Conservation (phyloP, 2,113 vertebrate genomes). For the Colossoma macropomum region DNA sequence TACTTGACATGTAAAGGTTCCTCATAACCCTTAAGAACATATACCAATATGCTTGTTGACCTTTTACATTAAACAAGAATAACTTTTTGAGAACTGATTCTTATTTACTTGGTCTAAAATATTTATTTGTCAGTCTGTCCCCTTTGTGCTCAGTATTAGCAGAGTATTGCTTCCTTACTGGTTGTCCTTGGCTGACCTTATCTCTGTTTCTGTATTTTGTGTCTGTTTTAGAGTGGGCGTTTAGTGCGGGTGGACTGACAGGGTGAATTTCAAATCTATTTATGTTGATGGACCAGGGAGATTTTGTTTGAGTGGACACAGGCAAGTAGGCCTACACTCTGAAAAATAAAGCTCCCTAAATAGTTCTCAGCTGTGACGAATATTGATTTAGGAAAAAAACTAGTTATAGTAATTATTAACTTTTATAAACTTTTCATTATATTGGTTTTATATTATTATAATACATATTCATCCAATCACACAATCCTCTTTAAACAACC, state of each 20-base stretch:
- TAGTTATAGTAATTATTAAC: too few species aligned
- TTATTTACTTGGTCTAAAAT: background rate
- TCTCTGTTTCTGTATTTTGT: slow-evolving; percentile 24
- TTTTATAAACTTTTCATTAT: too few species aligned
- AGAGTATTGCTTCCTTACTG: background rate
- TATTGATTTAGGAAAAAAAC: background rate
- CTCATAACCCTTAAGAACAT: background rate
- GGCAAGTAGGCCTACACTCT: background rate
- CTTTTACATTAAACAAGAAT: background rate
- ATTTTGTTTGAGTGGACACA: background rate
- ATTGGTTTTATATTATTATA: too few species aligned
- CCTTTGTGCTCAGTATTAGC: background rate
- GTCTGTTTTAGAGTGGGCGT: background rate
- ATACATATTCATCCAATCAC: background rate
- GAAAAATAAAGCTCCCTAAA: too few species aligned
- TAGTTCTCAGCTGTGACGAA: background rate
- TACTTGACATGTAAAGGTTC: too few species aligned
- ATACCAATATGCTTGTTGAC: background rate
- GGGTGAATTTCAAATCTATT: background rate
- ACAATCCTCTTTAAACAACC: background rate
- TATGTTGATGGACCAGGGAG: background rate
- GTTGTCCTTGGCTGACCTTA: slow-evolving; percentile 23
- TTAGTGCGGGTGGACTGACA: background rate
- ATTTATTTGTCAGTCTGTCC: background rate
- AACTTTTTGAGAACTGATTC: background rate